Conservation (phyloP, 2,797 vertebrate species). For the Halcyon chelicuti region DNA sequence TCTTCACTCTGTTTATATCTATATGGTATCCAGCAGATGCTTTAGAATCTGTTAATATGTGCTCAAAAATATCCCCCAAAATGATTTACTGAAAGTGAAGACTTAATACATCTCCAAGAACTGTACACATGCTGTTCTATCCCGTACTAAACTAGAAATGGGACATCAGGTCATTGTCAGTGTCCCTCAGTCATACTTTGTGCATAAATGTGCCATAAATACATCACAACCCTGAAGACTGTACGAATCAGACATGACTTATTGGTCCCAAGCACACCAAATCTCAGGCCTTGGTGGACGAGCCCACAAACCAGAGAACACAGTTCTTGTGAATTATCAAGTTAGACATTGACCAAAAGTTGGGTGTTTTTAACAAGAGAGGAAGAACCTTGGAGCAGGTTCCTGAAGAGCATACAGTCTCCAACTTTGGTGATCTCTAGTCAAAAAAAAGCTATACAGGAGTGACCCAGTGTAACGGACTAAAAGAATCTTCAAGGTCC, state of each 20-base stretch:
- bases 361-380: background rate
- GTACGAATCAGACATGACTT: background rate
- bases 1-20: background rate
- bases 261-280: background rate
- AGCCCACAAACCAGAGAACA: background rate
- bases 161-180: background rate
- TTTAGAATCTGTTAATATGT: background rate
- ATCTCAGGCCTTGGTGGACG: background rate
- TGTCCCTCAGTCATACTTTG: background rate
- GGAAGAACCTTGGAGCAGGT: accelerated
- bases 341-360: background rate
- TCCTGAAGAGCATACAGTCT: background rate
- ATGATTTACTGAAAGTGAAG: background rate
- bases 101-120: background rate
- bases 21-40: background rate
- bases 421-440: background rate
- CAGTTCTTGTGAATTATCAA: background rate
- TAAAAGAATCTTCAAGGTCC: background rate
- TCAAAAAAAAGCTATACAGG: background rate
- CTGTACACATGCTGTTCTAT: background rate
- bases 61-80: background rate
- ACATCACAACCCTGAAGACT: background rate
- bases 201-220: background rate
- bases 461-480: background rate
- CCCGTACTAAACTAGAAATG: background rate